Evolutionary conservation across 2,113 vertebrate genomes (phyloP).

Genomic region (Emydura subglobosa): DNA sequence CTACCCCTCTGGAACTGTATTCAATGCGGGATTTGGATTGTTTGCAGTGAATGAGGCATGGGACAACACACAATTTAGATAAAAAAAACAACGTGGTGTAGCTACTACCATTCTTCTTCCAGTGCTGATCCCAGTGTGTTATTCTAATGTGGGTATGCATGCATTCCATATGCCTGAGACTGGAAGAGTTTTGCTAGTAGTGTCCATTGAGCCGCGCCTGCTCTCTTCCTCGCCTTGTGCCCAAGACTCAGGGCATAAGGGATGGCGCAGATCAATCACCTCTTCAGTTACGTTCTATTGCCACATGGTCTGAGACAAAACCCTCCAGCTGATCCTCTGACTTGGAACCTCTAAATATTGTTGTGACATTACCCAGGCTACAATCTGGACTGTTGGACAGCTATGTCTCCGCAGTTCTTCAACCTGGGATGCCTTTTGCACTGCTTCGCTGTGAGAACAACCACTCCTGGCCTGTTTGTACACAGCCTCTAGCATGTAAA

Average conservation of each 20-base stretch:
- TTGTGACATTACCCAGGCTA: not conserved
- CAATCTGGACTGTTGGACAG: not conserved
- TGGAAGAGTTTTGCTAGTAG: too few species aligned
- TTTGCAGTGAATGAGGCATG: not conserved
- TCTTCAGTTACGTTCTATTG: not conserved
- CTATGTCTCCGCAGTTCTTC: not conserved
- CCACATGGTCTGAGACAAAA: not conserved
- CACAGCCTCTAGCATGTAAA: not conserved
- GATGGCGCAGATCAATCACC: not conserved
- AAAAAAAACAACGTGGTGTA: not conserved
- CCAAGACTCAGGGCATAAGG: not conserved
- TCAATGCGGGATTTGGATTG: not conserved
- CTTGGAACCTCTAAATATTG: not conserved
- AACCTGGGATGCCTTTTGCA: not conserved
- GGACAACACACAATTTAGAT: not conserved
- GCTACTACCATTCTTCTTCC: too few species aligned
- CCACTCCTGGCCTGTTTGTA: not conserved
- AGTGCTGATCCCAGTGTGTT: too few species aligned
- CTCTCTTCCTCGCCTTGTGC: not conserved
- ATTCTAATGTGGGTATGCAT: too few species aligned
- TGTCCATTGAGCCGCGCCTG: too few species aligned
- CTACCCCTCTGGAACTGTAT: not conserved
- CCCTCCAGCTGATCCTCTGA: not conserved
- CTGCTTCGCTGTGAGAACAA: not conserved
- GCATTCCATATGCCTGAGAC: not conserved